Conservation (phyloP, 1,140 invertebrate genomes). For the Copidosoma floridanum region DNA sequence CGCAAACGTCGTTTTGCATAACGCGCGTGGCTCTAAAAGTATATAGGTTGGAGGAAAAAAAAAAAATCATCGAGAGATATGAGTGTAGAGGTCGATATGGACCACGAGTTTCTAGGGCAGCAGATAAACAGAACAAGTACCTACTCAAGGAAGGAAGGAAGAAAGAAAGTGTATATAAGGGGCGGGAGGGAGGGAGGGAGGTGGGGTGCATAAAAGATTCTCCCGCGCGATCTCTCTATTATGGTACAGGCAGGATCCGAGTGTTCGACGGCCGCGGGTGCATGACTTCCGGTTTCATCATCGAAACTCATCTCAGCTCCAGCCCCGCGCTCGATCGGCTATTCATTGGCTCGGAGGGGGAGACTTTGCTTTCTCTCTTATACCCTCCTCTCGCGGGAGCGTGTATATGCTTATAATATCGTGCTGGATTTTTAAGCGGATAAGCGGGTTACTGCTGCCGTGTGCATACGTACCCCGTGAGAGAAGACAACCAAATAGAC, state of each 20-base stretch:
- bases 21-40: no score
- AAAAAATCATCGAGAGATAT: no score
- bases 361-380: neutral
- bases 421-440: no score
- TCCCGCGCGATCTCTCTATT: conserved; percentile 11
- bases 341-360: neutral
- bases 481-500: no score
- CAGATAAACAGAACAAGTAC: no score
- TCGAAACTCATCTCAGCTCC: conserved; percentile 6
- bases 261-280: neutral
- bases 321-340: neutral
- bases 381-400: neutral
- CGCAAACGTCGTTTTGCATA: no score
- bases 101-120: neutral
- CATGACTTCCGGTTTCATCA: conserved; percentile 25
- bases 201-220: neutral
- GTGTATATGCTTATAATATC: no score
- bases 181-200: neutral
- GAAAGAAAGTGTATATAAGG: neutral
- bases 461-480: no score
- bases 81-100: no score
- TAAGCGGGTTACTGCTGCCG: no score
- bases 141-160: neutral
- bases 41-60: no score
- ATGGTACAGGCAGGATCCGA: no score